Evolutionary conservation across 1,140 invertebrate species (phyloP), one percentile per base, ranked within the genome.

Genomic region (Macrostomum lignano): DNA sequence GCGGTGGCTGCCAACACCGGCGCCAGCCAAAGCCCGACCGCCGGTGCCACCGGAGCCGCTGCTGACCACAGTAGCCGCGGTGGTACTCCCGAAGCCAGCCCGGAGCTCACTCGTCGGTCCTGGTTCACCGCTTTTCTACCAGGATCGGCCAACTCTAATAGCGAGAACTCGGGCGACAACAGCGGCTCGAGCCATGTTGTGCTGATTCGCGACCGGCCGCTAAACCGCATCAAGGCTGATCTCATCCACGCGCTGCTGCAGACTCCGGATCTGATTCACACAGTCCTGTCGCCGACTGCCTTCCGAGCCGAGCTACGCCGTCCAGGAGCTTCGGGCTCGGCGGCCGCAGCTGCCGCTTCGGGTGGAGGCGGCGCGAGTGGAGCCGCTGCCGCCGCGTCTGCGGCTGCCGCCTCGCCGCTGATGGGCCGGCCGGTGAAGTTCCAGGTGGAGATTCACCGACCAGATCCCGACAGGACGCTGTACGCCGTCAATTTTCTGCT

Each of bases 241-340:
- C 66, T 98, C 23, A 88, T 96, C 42, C 81, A 94, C 49, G 81
- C 84, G 11, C 13, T 17, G 17, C 21, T 47, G 2, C 58, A 91
- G 81, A 91, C 93, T 66, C 73, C 82, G 10, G 88, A 96, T 58
- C 56, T 96, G 45, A 86, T 78, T 43, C 88, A 98, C 62, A 91
- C 77, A 46, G 84, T 98, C 2, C 69, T 79, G n/a, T 86, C 78
- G 41, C 81, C 86, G 21, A 84, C 86, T 65, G 86, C 81, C 2
- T 98, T 96, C 60, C 69, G 76, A 39, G 82, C 94, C 23, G 88
- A 98, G 49, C 96, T 94, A 60, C 78, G 84, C 48, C 63, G 84
- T 13, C 47, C 52, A 26, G 81, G 78, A 7, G 76, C 74, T 17
- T 76, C 81, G 7, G 72, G 73, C 21, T 82, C 93, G 74, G 91